Base-by-base conservation (phyloP, 2,797 vertebrate genomes). In the Coranthus polyacanthus region DNA sequence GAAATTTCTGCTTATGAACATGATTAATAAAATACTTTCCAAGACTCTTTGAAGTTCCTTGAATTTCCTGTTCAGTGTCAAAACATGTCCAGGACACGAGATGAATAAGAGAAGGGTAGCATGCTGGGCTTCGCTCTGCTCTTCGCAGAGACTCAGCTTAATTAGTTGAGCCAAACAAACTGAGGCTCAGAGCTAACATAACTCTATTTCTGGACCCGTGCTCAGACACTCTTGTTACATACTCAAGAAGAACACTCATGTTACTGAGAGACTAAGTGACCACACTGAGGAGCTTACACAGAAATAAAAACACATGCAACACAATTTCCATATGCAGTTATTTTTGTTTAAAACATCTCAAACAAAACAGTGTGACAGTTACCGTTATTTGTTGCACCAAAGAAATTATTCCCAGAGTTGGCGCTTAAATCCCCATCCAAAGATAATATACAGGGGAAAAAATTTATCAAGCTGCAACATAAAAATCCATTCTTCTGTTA, bases 131-230 rank as follows among this genome's bases (percentile, higher is more conserved):
- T 44, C 52, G 45, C 47, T 79, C 37, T 45, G 49, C 69, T 85
- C 68, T 62, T 67, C 72, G 55, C 63, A 63, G 49, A 80, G 68
- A 72, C 47, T 53, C 53, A 60, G 74, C 57, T 85, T 89, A 91
- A 92, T 93, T 90, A 92, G 81, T 38, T 34, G 69, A 81, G 71
- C 75, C 80, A 81, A 92, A 90, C 87, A 87, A 83, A 80, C 73
- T 54, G 71, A 84, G 68, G 60, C 80, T 74, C 71, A 78, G 70
- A 84, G 86, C 79, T 79, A 87, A 89, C 90, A 88, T 74, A 86
- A 85, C 89, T 84, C 88, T 91, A 91, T 91, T 92, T 90, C 85
- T 89, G 89, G 84, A 88, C 66, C 63, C 2, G 18, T 57, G 67
- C 83, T 79, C 61, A 67, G 81, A 86, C 84, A 72, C 82, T 88